Base-by-base conservation (phyloP, 2,797 vertebrate genomes). In the Spinus olivaceus region DNA sequence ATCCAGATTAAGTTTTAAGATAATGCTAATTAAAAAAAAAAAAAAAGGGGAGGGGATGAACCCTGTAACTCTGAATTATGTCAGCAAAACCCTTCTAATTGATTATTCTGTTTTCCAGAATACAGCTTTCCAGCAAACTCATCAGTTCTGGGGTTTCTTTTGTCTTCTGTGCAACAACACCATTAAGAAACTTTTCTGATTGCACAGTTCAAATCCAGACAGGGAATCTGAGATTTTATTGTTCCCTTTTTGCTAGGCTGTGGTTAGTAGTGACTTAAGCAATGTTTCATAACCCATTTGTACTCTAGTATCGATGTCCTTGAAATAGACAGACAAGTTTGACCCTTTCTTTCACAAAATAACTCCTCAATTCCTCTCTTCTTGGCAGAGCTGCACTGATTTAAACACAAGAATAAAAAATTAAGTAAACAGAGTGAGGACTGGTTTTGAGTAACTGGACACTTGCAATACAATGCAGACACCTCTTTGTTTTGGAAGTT, bases 161-260 rank as follows among this genome's bases (percentile, higher is more conserved):
- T 61, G 33, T 73, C 57, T 67, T 74, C 65, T 76, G 18, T 37
- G 67, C 28, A 69, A 47, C 28, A 86, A 66, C 24, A 65, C 42
- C 59, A 61, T 61, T 81, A 91, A 92, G 69, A 81, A 95, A 83
- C 30, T 81, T 54, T 25, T 32, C 11, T 76, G 59, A 92, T 32
- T 84, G 70, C 60, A 64, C 28, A 79, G 42, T 53, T 77, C 64
- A 92, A 84, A 93, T 77, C 49, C 66, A 82, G 73, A 81, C 37
- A 88, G 44, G 49, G 78, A 90, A 67, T 76, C 51, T 44, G 51
- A 86, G 90, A 93, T 88, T 81, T 90, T 67, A 80, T 66, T 86
- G 57, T 95, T 97, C 88, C 83, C 82, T 60, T 93, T 92, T 67
- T 82, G 60, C 35, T 39, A 35, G 35, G 46, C 83, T 71, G 56